Evolutionary conservation across 2,797 vertebrate genomes (phyloP), one percentile per base, ranked within the genome.

Genomic region (Poeciliopsis gracilis): DNA sequence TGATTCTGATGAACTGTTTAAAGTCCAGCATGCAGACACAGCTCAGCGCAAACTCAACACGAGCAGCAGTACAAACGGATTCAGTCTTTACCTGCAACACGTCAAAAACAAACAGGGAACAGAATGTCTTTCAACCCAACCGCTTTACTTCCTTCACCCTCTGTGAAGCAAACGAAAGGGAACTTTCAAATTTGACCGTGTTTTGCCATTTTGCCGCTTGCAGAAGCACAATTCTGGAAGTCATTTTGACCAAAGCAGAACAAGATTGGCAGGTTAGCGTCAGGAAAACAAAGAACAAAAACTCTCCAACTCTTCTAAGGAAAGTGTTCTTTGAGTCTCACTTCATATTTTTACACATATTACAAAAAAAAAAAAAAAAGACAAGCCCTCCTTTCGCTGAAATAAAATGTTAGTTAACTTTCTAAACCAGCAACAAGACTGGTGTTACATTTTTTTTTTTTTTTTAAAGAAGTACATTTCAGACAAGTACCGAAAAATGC

Each of bases 401-500:
- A 79, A 70, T 43, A 9, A 23, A 81, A 51, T 23, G 38, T 77
- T 55, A 51, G 67, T 23, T 11, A 61, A 0, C 18, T 78, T 81
- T 81, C 10, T 47, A 67, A 73, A 79, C 38, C 57, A 80, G 73
- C 11, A 4, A 16, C 55, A 76, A 74, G 61, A 33, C 53, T 70
- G 66, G 70, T 63, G 16, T 66, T 38, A 46, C 41, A 28, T 45
- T 13, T 7, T 49, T 20, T 20, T 30, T 12, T 43, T 59, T 36
- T 76, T 79, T 55, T 45, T 23, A 57, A 11, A 77, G 66, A 61
- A 85, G 71, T 72, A 78, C 9, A 33, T 36, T 78, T 80, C 79
- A 84, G 36, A 75, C 80, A 11, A 77, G 61, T 36, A 75, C 73
- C 1, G 46, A 43, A 49, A 80, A 83, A 73, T 59, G 1, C 84